phyloP scores from a whole-genome alignment of 2,888 invertebrate genomes.

The Panzeria rudis region DNA sequence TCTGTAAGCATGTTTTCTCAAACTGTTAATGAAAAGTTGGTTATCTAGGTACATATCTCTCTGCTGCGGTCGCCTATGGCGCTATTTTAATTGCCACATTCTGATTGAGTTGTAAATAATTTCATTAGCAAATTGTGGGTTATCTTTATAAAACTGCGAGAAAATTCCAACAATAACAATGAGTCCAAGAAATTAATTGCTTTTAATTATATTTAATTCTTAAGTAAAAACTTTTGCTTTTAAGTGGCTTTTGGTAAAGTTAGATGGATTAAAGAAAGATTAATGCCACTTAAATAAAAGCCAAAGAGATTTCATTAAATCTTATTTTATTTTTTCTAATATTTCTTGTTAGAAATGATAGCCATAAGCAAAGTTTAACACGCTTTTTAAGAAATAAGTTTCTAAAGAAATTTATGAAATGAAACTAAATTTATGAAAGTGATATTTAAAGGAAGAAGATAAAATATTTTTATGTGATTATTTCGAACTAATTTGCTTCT shows the following conservation, averaged over 20 bases:
- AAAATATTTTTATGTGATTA: too few relatives aligned
- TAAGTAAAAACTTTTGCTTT: conserved; percentile 18
- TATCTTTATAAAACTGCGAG: conserved; percentile 9
- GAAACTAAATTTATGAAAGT: too few relatives aligned
- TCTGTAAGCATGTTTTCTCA: conserved; percentile 42
- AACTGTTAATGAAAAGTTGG: conserved; percentile 56
- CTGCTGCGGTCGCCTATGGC: conserved; percentile 76
- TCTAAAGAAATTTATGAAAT: neutral
- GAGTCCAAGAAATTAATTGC: conserved; percentile 33
- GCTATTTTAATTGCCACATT: conserved; percentile 80
- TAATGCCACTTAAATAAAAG: conserved; percentile 28
- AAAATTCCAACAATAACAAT: neutral
- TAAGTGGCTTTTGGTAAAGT: conserved; percentile 23
- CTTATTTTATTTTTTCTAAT: neutral
- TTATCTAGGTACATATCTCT: conserved; percentile 19
- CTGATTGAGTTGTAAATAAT: conserved; percentile 80
- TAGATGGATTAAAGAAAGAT: conserved; percentile 22
- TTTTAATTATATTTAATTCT: conserved; percentile 39
- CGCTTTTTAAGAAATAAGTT: neutral
- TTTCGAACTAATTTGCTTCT: too few relatives aligned
- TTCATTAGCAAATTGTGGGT: conserved; percentile 80
- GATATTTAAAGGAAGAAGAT: too few relatives aligned
- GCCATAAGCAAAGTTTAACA: too few relatives aligned
- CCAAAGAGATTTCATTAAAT: conserved; percentile 10
- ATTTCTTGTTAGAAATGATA: neutral